Evolutionary conservation across 2,888 invertebrate genomes (phyloP).

Genomic region (Lasiommata megera): DNA sequence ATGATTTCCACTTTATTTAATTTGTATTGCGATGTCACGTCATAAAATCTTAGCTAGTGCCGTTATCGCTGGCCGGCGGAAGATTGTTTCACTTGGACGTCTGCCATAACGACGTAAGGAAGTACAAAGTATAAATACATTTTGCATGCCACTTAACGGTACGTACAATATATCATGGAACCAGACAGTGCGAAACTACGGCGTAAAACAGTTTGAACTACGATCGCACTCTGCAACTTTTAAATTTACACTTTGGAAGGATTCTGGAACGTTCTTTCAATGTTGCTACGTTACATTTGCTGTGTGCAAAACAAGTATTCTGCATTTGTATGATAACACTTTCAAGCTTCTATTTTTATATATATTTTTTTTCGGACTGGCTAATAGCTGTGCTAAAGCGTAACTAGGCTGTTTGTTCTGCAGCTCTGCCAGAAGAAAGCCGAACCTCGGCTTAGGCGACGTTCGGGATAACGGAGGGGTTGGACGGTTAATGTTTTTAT

Average conservation of each 20-base stretch:
- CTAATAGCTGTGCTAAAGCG: too few species aligned
- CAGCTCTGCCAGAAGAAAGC: too few species aligned
- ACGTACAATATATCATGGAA: slow-evolving; percentile 62
- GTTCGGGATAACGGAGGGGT: too few species aligned
- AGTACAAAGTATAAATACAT: slow-evolving; percentile 78
- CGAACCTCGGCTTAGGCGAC: too few species aligned
- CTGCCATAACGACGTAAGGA: slow-evolving; percentile 76
- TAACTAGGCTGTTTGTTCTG: too few species aligned
- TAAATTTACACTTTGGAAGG: slow-evolving; percentile 27
- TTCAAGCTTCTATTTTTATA: background rate
- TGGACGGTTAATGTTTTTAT: too few species aligned
- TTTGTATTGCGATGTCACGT: slow-evolving; percentile 62
- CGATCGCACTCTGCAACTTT: slow-evolving; percentile 38
- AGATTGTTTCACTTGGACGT: slow-evolving; percentile 78
- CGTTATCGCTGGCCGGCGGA: slow-evolving; percentile 65
- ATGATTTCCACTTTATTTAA: slow-evolving; percentile 37
- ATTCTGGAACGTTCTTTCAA: slow-evolving; percentile 20
- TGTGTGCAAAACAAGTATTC: slow-evolving; percentile 19
- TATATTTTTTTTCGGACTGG: too few species aligned
- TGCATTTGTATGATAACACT: background rate
- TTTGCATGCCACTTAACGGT: slow-evolving; percentile 79
- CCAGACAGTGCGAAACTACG: slow-evolving; percentile 50
- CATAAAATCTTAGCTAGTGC: slow-evolving; percentile 64
- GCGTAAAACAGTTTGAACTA: slow-evolving; percentile 38
- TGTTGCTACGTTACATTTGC: slow-evolving; percentile 18